These are phyloP conservation scores for Eugnorisma glareosa DNA, from an alignment of 2,888 invertebrate species.

Conservation along the genomic window DNA sequence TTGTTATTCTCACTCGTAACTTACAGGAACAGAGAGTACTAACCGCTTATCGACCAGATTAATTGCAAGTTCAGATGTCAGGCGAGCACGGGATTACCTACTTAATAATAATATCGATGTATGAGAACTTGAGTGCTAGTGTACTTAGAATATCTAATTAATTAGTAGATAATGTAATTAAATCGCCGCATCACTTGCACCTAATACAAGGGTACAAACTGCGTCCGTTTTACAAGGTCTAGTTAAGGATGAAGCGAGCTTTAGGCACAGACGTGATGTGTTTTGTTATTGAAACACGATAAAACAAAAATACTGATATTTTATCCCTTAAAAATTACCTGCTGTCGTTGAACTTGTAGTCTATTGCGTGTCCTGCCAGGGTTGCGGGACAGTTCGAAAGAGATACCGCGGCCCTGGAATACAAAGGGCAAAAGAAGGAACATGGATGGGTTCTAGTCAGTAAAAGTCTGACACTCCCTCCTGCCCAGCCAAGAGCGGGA, in stretches of 20 bases:
- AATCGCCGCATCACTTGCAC: background rate
- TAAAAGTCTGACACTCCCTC: no score
- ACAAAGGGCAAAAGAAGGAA: no score
- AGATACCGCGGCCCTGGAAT: no score
- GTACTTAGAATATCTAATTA: constrained; percentile 22
- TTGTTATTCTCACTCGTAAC: background rate
- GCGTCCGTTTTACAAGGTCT: background rate
- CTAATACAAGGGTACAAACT: background rate
- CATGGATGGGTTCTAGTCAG: no score
- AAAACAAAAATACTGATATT: no score
- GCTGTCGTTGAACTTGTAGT: no score
- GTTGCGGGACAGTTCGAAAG: no score
- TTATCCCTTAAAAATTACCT: no score
- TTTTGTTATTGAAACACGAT: no score
- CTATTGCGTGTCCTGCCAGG: no score
- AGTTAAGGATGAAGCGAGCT: background rate
- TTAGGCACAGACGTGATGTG: no score
- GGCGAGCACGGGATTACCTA: constrained; percentile 17
- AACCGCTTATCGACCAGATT: constrained; percentile 44
- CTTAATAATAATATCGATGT: constrained; percentile 17
- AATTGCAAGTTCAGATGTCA: constrained; percentile 39
- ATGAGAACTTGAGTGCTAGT: constrained; percentile 6
- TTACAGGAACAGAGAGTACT: constrained; percentile 17
- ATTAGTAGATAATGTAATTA: constrained; percentile 2
- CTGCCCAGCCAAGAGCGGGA: no score